Base-by-base conservation (phyloP, 2,113 vertebrate species). In the Callocephalon fimbriatum region DNA sequence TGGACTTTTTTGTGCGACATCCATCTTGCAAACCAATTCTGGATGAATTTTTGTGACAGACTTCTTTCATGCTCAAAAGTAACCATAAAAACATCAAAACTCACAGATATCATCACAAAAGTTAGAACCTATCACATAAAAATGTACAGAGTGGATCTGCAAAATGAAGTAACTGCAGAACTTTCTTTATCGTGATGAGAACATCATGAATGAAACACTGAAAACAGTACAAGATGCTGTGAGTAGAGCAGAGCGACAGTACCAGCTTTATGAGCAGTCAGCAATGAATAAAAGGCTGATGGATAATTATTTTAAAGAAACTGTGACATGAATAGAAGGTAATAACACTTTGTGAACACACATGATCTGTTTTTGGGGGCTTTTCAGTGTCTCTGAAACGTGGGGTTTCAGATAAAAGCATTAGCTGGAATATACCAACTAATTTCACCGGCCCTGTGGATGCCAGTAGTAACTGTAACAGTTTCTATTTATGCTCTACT, bases 401-500 rank as follows among this genome's bases (percentile, higher is more conserved):
- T 22, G 53, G 32, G 23, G 14, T 51, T 81, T 79, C 31, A 56
- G 58, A 73, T 76, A 44, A 93, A 88, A 90, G 44, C 70, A 76
- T 71, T 72, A 95, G 26, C 73, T 68, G 35, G 38, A 47, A 58
- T 35, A 53, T 22, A 75, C 16, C 32, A 21, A 66, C 31, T 48
- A 26, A 54, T 73, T 68, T 88, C 45, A 35, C 29, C 2, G 1
- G 13, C 71, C 54, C 73, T 75, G 31, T 45, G 37, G 51, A 83
- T 76, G 88, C 27, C 75, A 11, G 32, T 59, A 81, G 38, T n/a
- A 74, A 59, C 45, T 42, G 31, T 9, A 76, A 45, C 2, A 35
- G 42, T 70, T 94, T 87, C 63, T 80, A 51, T 85, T 96, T 94
- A 50, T 71, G 48, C 18, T 62, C 22, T 35, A 42, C 23, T 91